These are phyloP conservation scores for Pseudoatta argentina DNA, from an alignment of 1,140 invertebrate species.

Conservation along the genomic window DNA sequence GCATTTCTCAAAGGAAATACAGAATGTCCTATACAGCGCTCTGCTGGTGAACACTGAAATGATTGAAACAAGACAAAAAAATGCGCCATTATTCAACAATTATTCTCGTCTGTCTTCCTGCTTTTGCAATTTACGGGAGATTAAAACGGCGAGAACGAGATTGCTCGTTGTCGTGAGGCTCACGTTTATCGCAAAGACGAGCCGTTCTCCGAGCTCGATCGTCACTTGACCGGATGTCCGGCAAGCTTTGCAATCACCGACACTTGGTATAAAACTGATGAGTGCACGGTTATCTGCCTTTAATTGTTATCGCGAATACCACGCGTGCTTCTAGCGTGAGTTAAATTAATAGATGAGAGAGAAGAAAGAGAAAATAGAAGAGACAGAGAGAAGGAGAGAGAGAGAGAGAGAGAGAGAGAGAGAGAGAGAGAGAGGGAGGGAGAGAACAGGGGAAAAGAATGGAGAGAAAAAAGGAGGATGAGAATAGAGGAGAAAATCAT, in stretches of 20 bases:
- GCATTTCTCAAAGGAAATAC: conserved; percentile 9
- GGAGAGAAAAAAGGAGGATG: background rate
- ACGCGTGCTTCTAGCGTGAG: background rate
- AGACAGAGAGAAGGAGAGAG: background rate
- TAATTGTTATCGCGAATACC: conserved; percentile 42
- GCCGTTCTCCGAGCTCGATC: background rate
- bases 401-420: background rate
- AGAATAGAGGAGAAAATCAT: background rate
- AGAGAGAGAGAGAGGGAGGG: background rate
- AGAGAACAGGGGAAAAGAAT: background rate
- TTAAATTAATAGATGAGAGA: conserved; percentile 3
- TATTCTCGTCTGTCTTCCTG: conserved; percentile 17
- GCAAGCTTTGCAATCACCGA: background rate
- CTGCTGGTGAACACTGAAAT: background rate
- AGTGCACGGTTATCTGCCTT: conserved; percentile 14
- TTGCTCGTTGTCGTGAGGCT: conserved; percentile 5
- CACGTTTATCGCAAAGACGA: conserved; percentile 28
- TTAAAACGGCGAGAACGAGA: conserved; percentile 11
- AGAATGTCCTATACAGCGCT: background rate
- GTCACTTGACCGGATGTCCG: conserved; percentile 1
- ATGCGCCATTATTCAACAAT: conserved; percentile 22
- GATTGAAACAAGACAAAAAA: conserved; percentile 31
- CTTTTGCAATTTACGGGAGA: conserved; percentile 42
- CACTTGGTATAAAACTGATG: background rate
- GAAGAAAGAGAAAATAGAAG: background rate